Base-by-base conservation (phyloP, 2,113 vertebrate genomes). In the Zosterops lateralis region DNA sequence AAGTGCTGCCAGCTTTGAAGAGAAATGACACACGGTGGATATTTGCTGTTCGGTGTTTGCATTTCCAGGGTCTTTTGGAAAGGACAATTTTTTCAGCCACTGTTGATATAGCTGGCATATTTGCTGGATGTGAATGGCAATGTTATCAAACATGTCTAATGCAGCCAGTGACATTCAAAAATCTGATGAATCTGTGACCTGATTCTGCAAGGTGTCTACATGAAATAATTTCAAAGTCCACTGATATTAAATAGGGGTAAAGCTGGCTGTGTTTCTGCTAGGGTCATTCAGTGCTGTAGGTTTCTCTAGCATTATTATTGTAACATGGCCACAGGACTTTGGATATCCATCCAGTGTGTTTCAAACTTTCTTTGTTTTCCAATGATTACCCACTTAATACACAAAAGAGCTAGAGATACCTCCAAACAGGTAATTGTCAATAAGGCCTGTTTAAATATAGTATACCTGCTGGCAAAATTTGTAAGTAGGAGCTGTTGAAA, bases 101-200 rank as follows among this genome's bases (percentile, higher is more conserved):
- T 83, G 77, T 72, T 93, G 73, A 65, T 68, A 50, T 75, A 87
- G 31, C 45, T 84, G 38, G 54, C 1, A 0, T 66, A 64, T 75
- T 94, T 76, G 54, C 84, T 92, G 80, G n/a, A 78, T 79, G 24
- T 44, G 77, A 95, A 71, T 58, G 5, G 3, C 65, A 67, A 1
- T 68, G 53, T 75, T 94, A 80, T 77, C 75, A 89, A 81, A 91
- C 32, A 65, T 21, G 73, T 36, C 53, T 92, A 82, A 91, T 72
- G 65, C 61, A 95, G 31, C 25, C 73, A 90, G 54, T 95, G 80
- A 87, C 94, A 89, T 95, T 95, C 50, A 92, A 61, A 93, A 94
- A 58, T 48, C 57, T 79, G 76, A 87, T 78, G 83, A 95, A 90
- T 68, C 34, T 3, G 4, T 90, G 89, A 88, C 91, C 84, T 84